A percentile compares a stretch with the other conserved stretches of the same genome.
Conservation (phyloP, 2,888 invertebrate species). For the Dicycla oo region DNA sequence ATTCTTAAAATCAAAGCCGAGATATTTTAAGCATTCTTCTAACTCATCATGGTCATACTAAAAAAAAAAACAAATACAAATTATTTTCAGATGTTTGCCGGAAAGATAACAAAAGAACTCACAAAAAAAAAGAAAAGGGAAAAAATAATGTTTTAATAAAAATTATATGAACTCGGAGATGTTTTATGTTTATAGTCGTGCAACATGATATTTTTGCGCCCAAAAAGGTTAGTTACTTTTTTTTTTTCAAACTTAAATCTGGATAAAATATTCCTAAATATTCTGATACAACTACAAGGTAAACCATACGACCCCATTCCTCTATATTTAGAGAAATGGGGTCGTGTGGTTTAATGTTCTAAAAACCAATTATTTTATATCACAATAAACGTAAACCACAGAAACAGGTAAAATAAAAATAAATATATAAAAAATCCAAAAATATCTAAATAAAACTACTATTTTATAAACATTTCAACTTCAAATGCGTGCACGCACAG, state of each 20-base stretch:
- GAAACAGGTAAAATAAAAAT: constrained; percentile 34
- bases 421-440: constrained; percentile 30
- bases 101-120: background rate
- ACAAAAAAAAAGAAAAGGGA: background rate
- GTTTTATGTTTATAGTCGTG: background rate
- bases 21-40: no score
- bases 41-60: no score
- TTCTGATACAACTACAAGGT: background rate
- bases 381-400: constrained; percentile 6
- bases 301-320: background rate
- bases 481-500: constrained; percentile 59
- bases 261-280: background rate
- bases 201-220: constrained; percentile 3
- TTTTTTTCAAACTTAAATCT: background rate
- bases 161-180: background rate
- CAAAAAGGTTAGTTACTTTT: background rate
- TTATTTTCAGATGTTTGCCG: background rate
- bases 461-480: constrained; percentile 70
- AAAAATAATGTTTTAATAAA: background rate
- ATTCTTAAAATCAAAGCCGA: no score
- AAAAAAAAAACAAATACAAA: background rate
- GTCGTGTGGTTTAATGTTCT: no score
- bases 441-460: constrained; percentile 49
- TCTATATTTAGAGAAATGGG: no score
- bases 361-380: constrained; percentile 16